Evolutionary conservation across 2,888 invertebrate species (phyloP).

Genomic region (Stramonita haemastoma): DNA sequence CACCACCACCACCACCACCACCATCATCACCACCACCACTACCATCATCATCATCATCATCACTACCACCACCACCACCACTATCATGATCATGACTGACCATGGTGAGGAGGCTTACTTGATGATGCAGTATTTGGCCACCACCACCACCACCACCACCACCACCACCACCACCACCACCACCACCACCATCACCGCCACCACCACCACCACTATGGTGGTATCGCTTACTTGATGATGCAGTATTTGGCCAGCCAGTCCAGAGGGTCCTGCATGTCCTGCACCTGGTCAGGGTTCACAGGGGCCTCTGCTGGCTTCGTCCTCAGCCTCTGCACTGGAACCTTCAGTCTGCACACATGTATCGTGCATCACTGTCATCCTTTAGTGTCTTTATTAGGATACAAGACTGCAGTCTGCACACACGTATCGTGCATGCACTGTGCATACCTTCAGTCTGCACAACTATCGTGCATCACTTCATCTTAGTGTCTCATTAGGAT

Average conservation of each 20-base stretch:
- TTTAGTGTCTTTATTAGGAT: too few relatives aligned
- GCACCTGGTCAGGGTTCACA: conserved; percentile 66
- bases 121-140: conserved; percentile 9
- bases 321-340: conserved; percentile 44
- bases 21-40: not conserved
- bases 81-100: too few relatives aligned
- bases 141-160: not conserved
- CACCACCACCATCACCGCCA: conserved; percentile 49
- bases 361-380: too few relatives aligned
- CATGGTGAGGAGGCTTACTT: not conserved
- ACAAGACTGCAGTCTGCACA: conserved; percentile 41
- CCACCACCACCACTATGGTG: conserved; percentile 49
- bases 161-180: not conserved
- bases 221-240: conserved; percentile 44
- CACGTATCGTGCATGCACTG: too few relatives aligned
- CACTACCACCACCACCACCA: too few relatives aligned
- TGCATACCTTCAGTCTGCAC: too few relatives aligned
- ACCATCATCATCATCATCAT: not conserved
- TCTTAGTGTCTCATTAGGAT: too few relatives aligned
- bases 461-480: too few relatives aligned
- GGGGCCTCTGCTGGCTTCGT: conserved; percentile 66
- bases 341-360: conserved; percentile 37
- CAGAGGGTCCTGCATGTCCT: conserved; percentile 70
- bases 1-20: not conserved
- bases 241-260: conserved; percentile 64